Base-by-base conservation (phyloP, 2,113 vertebrate species). In the Etheostoma cragini region DNA sequence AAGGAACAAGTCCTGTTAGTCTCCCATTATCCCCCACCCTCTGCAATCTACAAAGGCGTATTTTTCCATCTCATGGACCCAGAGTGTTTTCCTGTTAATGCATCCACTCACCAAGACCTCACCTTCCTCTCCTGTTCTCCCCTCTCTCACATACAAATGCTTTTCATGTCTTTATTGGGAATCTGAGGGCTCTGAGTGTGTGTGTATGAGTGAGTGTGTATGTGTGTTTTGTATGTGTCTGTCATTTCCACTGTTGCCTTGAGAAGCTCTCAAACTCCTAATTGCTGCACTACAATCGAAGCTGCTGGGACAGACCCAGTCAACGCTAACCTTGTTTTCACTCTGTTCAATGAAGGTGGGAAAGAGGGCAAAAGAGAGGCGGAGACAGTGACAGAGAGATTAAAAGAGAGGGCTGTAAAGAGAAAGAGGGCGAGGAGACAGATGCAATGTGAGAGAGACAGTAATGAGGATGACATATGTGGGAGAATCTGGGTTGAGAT, bases 121-220 rank as follows among this genome's bases (percentile, higher is more conserved):
- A 21, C 69, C 85, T 21, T 63, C 78, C 68, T 61, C 73, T 54
- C 42, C 60, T 53, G n/a, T 52, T 64, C 35, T 74, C 57, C 52
- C 61, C 56, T 66, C 52, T 78, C 78, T 63, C 64, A 66, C 64
- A 38, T 38, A 72, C 74, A 71, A 78, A 85, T 67, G 73, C 58
- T 72, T 91, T 88, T 85, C 75, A 89, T 83, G 81, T 84, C 65
- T 83, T 79, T 68, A 80, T 22, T 60, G 77, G 45, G 53, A 71
- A 50, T 72, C 35, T 21, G 58, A 49, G 78, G 56, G 57, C 62
- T 35, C 19, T 5, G 35, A 33, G 50, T 35, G 68, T 17, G 38
- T 81, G 69, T 60, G 45, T 54, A 19, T 71, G 47, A 49, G 12
- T 45, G 35, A 80, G 81, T 60, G 38, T 63, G 60, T 76, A 19